These are phyloP conservation scores for Eleutherodactylus coqui DNA, from an alignment of 2,797 vertebrate genomes.

Conservation along the genomic window DNA sequence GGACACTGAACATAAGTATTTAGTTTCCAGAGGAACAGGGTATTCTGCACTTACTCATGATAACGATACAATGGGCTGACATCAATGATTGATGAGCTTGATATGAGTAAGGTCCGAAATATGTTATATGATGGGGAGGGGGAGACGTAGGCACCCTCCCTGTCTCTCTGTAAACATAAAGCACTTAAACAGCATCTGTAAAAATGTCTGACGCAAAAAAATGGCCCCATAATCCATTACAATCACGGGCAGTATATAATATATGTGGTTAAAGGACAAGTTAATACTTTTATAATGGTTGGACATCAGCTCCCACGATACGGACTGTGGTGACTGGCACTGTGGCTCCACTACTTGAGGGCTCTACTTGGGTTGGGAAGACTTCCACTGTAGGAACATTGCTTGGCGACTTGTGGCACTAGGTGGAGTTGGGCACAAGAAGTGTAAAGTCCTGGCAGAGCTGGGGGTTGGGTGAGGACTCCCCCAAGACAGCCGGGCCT, in stretches of 20 bases:
- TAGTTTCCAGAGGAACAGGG: conserved; percentile 43
- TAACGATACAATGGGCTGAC: conserved; percentile 55
- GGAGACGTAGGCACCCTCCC: neutral
- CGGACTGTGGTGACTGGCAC: too few relatives aligned
- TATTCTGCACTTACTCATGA: conserved; percentile 57
- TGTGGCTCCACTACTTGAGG: too few relatives aligned
- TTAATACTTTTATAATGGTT: neutral
- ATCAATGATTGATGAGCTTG: conserved; percentile 55
- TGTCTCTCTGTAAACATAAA: conserved; percentile 14
- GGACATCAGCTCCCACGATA: too few relatives aligned
- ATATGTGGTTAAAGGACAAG: neutral
- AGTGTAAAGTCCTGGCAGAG: too few relatives aligned
- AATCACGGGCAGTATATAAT: neutral
- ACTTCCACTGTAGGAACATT: too few relatives aligned
- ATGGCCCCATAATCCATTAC: neutral
- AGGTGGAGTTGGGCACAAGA: too few relatives aligned
- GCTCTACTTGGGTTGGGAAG: too few relatives aligned
- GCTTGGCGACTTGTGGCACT: too few relatives aligned
- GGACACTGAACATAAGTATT: conserved; percentile 37
- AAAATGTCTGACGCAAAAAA: neutral
- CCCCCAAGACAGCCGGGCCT: too few relatives aligned
- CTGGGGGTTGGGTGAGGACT: too few relatives aligned
- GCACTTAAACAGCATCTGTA: conserved; percentile 22
- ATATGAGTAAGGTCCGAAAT: conserved; percentile 61
- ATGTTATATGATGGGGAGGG: conserved; percentile 56